Evolutionary conservation across 2,888 invertebrate species (phyloP).

Genomic region (Metacarcinus magister): DNA sequence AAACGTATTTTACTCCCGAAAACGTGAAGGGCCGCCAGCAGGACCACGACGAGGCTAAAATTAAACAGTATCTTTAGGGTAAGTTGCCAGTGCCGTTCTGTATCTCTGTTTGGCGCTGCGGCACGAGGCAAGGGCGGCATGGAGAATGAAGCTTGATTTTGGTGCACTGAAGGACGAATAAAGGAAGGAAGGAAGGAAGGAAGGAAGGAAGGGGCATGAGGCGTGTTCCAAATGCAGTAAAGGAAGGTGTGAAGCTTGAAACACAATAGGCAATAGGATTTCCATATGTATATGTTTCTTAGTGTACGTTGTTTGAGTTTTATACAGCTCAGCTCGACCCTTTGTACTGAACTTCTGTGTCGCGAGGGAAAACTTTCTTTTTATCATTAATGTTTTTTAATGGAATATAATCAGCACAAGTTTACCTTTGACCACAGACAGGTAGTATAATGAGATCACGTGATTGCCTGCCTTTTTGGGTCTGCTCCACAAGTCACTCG

Average conservation of each 20-base stretch:
- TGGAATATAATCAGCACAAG: no score
- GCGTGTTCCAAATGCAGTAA: neutral
- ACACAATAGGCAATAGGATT: neutral
- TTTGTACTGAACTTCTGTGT: no score
- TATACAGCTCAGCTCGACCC: no score
- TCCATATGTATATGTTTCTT: neutral
- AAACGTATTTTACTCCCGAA: neutral
- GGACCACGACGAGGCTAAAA: neutral
- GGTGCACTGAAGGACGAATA: neutral
- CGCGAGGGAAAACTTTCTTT: no score
- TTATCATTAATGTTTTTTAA: no score
- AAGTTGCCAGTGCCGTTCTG: neutral
- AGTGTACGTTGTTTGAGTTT: neutral
- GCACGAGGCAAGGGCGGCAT: neutral
- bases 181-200: neutral
- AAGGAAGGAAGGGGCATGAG: neutral
- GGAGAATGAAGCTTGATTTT: neutral
- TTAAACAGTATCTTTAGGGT: neutral
- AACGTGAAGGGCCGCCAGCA: neutral
- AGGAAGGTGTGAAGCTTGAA: neutral
- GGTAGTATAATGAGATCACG: no score
- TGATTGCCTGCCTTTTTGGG: no score
- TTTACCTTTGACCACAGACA: no score
- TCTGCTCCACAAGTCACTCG: no score
- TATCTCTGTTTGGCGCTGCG: neutral